A percentile compares a stretch with the other conserved stretches of the same genome.
Evolutionary conservation across 1,140 invertebrate species (phyloP).

Genomic region (Ephestia elutella): DNA sequence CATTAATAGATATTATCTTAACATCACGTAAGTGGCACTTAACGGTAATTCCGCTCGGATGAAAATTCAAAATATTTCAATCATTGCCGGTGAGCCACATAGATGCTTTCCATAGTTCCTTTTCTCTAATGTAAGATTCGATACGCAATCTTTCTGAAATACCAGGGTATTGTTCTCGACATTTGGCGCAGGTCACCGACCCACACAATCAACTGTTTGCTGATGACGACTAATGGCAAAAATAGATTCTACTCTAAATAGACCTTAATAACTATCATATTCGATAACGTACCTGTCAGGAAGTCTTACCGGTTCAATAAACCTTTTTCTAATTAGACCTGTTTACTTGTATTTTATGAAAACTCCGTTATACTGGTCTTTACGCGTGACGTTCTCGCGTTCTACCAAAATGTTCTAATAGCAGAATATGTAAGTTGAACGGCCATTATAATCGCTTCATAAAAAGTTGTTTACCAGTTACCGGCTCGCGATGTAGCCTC

Average conservation of each 20-base stretch:
- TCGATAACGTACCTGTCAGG: not conserved
- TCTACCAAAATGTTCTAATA: slow-evolving; percentile 8
- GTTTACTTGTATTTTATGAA: not conserved
- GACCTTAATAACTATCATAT: slow-evolving; percentile 3
- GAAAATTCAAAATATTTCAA: slow-evolving; percentile 21
- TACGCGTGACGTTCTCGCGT: not conserved
- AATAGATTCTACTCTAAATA: slow-evolving; percentile 24
- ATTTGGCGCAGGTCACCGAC: slow-evolving; percentile 60
- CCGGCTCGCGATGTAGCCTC: not conserved
- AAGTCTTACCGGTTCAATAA: not conserved
- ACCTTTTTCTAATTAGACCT: not conserved
- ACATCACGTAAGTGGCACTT: no score
- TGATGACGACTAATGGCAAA: slow-evolving; percentile 23
- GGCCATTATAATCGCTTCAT: slow-evolving; percentile 6
- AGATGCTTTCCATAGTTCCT: slow-evolving; percentile 15
- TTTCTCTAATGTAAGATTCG: slow-evolving; percentile 18
- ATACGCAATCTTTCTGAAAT: slow-evolving; percentile 42
- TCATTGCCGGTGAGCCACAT: slow-evolving; percentile 10
- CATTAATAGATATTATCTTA: slow-evolving; percentile 10
- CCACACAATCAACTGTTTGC: slow-evolving; percentile 45
- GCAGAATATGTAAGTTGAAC: not conserved
- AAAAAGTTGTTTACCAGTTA: slow-evolving; percentile 9
- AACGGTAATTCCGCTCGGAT: slow-evolving; percentile 1
- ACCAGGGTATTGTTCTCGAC: slow-evolving; percentile 60
- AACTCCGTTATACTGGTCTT: not conserved